Conservation (phyloP, 2,888 invertebrate species). For the Drosophila rellima region DNA sequence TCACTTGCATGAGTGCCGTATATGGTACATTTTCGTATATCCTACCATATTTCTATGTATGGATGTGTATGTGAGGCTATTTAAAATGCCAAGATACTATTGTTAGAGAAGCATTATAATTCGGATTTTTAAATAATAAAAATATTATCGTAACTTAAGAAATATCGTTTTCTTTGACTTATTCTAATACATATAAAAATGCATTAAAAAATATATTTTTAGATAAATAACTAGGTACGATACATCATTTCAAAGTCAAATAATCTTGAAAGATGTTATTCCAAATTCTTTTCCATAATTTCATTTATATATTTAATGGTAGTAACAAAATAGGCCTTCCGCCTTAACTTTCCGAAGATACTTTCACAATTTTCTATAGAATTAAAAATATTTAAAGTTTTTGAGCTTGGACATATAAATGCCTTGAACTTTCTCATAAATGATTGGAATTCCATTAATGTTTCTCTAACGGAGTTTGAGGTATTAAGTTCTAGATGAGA, state of each 20-base stretch:
- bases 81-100: slow-evolving; percentile 47
- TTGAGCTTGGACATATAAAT: background rate
- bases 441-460: slow-evolving; percentile 60
- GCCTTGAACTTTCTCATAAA: slow-evolving; percentile 6
- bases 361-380: background rate
- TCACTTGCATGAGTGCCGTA: slow-evolving; percentile 16
- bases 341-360: too few relatives aligned
- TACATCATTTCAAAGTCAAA: too few relatives aligned
- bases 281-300: too few relatives aligned
- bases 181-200: too few relatives aligned
- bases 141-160: background rate
- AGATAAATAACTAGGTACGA: too few relatives aligned
- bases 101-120: background rate
- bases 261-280: too few relatives aligned
- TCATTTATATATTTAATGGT: background rate
- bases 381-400: too few relatives aligned
- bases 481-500: slow-evolving; percentile 61
- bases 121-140: background rate
- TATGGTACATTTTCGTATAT: slow-evolving; percentile 38
- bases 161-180: too few relatives aligned
- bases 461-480: slow-evolving; percentile 21
- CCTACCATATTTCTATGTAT: slow-evolving; percentile 10
- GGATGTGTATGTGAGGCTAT: slow-evolving; percentile 45
- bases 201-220: background rate
- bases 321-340: background rate